Evolutionary conservation across 2,888 invertebrate genomes (phyloP), one percentile per base, ranked within the genome.

Genomic region (Clanis bilineata): DNA sequence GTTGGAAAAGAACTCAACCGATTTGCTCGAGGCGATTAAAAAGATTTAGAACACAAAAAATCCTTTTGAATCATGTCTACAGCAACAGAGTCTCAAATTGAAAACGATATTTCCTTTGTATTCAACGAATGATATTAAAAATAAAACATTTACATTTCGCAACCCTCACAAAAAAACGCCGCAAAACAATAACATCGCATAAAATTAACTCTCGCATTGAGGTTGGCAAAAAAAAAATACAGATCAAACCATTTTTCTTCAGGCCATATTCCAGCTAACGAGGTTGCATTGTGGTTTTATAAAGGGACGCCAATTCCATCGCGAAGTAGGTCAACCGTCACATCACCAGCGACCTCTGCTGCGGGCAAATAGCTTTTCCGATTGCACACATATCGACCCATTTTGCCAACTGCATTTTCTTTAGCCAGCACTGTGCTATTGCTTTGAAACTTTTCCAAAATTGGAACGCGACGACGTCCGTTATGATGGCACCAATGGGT

Each of bases 321-420:
- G 45, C 66, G 70, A 81, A 82, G 71, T 83, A 70, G 86, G 86
- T 84, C 85, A 79, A 66, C 70, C 72, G 76, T 76, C 78, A 74
- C 71, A 73, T 69, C 71, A 65, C 67, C 62, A 63, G 67, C 69
- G 72, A 73, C 71, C 74, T 72, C 71, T 43, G 57, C 57, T 56
- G 58, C 61, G 64, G 67, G 69, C 68, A 69, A 70, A 71, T 71
- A 65, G 71, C 64, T 70, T 70, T 47, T 32, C 66, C 64, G 64
- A 68, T 65, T 69, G 68, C 68, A 68, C 64, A 64, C 15, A 39
- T 68, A 62, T 64, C 69, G 68, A 67, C 71, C 71, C 62, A 69
- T 61, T 69, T 71, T 65, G 68, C 65, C 67, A 68, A 70, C 72
- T 74, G 73, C 76, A 63, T 67, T 64, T 66, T 63, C 47, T 39